Base-by-base conservation (phyloP, 2,797 vertebrate species). In the Oryzias dopingdopingensis region DNA sequence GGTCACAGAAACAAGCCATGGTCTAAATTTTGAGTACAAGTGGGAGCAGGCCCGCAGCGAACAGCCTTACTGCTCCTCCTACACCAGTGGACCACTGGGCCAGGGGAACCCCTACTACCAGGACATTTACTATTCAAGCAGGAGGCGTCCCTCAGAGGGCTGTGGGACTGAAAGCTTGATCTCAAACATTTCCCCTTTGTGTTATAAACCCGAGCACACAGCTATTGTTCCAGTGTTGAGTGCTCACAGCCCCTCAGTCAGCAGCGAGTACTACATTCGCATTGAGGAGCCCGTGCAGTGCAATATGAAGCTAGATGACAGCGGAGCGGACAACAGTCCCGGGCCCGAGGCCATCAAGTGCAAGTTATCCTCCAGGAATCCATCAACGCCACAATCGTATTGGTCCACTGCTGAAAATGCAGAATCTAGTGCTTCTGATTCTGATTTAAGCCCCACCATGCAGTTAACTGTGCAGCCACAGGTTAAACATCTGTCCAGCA, bases 11-110 rank as follows among this genome's bases (percentile, higher is more conserved):
- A 98, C 96, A 3, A 97, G 95, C 84, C 94, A 91, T 0, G 97
- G 97, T 63, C 95, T 99, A 64, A 97, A 96, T 83, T 98, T 99
- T 13, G 97, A 99, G 83, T 99, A 96, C 84, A 96, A 96, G 76
- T 99, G 97, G 97, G 96, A 98, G 73, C 93, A 93, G 40, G 93
- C 92, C 14, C 86, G 91, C 51, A 86, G 93, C 0, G 94, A 96
- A 60, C 91, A 93, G 52, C 89, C 93, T 4, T 95, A 94, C 85
- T 91, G 90, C 55, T 88, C 91, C 0, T 92, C 93, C 0, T 91
- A 91, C 48, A 89, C 91, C 60, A 92, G 89, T 57, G 93, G 90
- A 0, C 79, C 87, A 0, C 81, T 93, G 47, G 94, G 94, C 55
- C 94, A 94, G 17, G 90, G 89, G 42, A 91, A 91, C 1, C 85